These are phyloP conservation scores for Triplophysa dalaica DNA, from an alignment of 2,113 vertebrate genomes.

Conservation along the genomic window DNA sequence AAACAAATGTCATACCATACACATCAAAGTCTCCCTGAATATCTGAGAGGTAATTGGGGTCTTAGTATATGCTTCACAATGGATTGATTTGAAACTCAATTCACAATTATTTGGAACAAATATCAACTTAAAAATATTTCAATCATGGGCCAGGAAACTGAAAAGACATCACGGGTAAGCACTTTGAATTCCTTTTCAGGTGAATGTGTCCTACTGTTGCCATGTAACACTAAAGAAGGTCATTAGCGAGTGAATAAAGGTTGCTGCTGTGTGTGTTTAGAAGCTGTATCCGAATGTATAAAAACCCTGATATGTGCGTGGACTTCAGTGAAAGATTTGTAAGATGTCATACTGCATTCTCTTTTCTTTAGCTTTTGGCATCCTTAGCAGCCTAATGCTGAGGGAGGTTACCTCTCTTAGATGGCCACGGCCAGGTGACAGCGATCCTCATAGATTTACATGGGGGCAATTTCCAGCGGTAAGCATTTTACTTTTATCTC, in stretches of 20 bases:
- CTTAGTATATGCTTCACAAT: neutral
- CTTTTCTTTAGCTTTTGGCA: conserved; percentile 37
- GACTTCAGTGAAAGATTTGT: conserved; percentile 15
- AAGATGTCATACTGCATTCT: conserved; percentile 47
- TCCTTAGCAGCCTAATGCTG: conserved; percentile 44
- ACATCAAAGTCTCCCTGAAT: conserved; percentile 1
- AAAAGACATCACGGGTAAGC: neutral
- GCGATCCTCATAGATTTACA: conserved; percentile 25
- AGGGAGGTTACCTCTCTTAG: conserved; percentile 40
- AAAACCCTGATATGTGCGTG: conserved; percentile 24
- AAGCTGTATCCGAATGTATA: conserved; percentile 37
- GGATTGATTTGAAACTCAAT: neutral
- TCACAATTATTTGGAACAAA: too few relatives aligned
- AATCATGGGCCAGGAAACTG: neutral
- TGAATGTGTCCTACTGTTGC: conserved; percentile 27
- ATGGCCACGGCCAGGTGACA: conserved; percentile 30
- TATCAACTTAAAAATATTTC: neutral
- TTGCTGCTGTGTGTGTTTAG: conserved; percentile 10
- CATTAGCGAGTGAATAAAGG: conserved; percentile 39
- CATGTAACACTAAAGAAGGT: conserved; percentile 43
- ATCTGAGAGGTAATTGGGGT: conserved; percentile 14
- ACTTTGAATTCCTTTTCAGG: neutral
- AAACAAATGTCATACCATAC: neutral
- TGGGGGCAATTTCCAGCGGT: conserved; percentile 43
- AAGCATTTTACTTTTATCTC: neutral